These are phyloP conservation scores for Uromys caudimaculatus DNA, from an alignment of 2,797 vertebrate genomes.

Conservation along the genomic window DNA sequence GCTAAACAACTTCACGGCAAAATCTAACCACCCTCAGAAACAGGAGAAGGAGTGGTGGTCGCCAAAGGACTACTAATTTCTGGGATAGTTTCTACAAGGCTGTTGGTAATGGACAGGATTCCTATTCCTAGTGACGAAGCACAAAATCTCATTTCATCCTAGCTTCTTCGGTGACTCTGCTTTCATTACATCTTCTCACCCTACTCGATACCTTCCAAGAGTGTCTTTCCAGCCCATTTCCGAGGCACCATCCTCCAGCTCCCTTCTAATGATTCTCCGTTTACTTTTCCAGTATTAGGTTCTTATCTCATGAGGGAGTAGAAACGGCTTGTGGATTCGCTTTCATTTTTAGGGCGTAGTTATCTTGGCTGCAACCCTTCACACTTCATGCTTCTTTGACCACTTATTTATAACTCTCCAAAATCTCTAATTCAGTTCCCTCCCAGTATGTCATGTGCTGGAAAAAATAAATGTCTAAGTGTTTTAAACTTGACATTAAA, in stretches of 20 bases:
- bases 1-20: background rate
- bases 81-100: background rate
- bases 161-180: background rate
- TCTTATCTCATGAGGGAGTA: background rate
- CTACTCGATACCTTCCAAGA: background rate
- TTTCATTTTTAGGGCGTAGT: background rate
- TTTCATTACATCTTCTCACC: background rate
- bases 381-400: background rate
- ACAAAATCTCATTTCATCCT: background rate
- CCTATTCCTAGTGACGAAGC: background rate
- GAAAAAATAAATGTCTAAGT: background rate
- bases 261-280: background rate
- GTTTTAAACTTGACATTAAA: constrained; percentile 40
- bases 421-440: background rate
- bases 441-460: background rate
- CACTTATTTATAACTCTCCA: background rate
- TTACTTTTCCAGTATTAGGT: background rate
- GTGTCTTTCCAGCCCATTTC: background rate
- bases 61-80: background rate
- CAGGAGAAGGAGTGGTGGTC: background rate
- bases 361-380: background rate
- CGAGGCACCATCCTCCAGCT: background rate
- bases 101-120: background rate
- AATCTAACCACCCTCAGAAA: background rate
- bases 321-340: background rate